These are phyloP conservation scores for Tethya wilhelma DNA, from an alignment of 37 sponge, comb jelly and placozoan species.

Conservation along the genomic window DNA sequence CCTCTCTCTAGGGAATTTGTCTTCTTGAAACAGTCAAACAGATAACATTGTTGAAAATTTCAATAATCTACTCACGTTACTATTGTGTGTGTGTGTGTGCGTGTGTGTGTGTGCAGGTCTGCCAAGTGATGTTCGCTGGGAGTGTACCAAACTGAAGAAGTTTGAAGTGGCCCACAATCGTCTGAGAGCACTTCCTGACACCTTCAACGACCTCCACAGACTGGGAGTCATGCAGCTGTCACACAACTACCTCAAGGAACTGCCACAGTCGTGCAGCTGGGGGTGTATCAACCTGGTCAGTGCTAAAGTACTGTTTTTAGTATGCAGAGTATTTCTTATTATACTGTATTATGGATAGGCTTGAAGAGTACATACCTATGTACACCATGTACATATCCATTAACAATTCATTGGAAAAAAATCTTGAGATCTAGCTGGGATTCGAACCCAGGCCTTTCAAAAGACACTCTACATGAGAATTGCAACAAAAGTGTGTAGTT, in stretches of 20 bases:
- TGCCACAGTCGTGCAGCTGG: conserved; percentile 76
- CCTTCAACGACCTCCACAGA: conserved; percentile 59
- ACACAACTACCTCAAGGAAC: conserved; percentile 74
- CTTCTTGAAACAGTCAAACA: background rate
- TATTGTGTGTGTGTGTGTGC: too few relatives aligned
- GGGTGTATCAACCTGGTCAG: conserved; percentile 81
- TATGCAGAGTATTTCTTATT: too few relatives aligned
- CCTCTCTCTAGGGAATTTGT: background rate
- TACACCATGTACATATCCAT: too few relatives aligned
- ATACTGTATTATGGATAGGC: too few relatives aligned
- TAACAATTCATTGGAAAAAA: too few relatives aligned
- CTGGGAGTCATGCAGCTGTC: conserved; percentile 56
- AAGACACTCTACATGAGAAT: too few relatives aligned
- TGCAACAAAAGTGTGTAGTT: too few relatives aligned
- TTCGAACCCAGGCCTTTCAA: too few relatives aligned
- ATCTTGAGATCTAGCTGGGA: too few relatives aligned
- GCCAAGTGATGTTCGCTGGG: conserved; percentile 46
- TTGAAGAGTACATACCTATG: too few relatives aligned
- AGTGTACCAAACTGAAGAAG: conserved; percentile 72
- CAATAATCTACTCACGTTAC: background rate
- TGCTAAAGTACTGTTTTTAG: too few relatives aligned
- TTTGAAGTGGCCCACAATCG: conserved; percentile 81
- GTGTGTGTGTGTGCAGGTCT: background rate
- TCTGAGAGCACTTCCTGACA: conserved; percentile 73
- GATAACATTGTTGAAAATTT: background rate